Conservation (phyloP, 2,797 vertebrate genomes). For the Cirrhinus molitorella region DNA sequence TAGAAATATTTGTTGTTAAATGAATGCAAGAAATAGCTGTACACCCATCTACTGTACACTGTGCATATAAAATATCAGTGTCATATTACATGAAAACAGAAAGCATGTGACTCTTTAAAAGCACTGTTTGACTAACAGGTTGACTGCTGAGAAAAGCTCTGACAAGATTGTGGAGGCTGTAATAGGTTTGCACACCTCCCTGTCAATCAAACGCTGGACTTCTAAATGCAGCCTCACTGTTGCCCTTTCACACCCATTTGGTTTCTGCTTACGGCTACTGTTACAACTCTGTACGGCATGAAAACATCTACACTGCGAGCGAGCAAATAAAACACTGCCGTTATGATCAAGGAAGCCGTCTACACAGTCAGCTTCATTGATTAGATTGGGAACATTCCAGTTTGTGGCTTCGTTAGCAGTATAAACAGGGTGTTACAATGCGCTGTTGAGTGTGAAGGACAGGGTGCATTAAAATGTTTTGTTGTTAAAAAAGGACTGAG, state of each 20-base stretch:
- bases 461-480: not conserved
- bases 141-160: constrained; percentile 9
- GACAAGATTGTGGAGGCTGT: not conserved
- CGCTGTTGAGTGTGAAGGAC: not conserved
- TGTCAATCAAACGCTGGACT: constrained; percentile 72
- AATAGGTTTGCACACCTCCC: constrained; percentile 62
- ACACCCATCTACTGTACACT: not conserved
- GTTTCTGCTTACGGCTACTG: constrained; percentile 70
- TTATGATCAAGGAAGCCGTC: not conserved
- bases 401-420: not conserved
- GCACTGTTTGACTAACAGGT: not conserved
- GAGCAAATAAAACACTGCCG: constrained; percentile 35
- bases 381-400: constrained; percentile 1
- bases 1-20: not conserved
- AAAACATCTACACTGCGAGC: not conserved
- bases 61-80: not conserved
- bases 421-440: not conserved
- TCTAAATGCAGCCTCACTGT: constrained; percentile 76
- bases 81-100: constrained; percentile 19
- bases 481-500: not conserved
- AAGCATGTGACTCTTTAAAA: constrained; percentile 8
- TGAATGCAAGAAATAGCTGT: not conserved
- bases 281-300: constrained; percentile 69
- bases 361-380: not conserved
- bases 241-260: constrained; percentile 68